Conservation (phyloP, 2,888 invertebrate genomes). For the Leptarthrus brevirostris region DNA sequence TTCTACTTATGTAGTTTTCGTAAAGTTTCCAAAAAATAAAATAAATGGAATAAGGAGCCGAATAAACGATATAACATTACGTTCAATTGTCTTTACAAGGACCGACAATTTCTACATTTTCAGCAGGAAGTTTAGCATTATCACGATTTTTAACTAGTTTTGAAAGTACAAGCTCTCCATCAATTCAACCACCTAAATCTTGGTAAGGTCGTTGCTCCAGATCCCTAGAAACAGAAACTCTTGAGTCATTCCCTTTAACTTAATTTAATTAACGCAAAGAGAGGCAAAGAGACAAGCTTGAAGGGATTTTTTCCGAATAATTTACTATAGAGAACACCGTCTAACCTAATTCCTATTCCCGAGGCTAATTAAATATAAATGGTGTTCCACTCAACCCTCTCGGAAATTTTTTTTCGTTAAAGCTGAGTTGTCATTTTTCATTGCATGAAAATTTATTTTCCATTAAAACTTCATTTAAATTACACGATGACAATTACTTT, state of each 20-base stretch:
- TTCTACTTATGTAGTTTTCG: no score
- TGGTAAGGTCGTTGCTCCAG: slow-evolving; percentile 1
- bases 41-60: no score
- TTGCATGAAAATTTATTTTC: slow-evolving; percentile 46
- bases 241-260: slow-evolving; percentile 19
- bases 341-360: slow-evolving; percentile 34
- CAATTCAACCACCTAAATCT: no score
- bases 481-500: slow-evolving; percentile 47
- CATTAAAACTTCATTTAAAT: slow-evolving; percentile 48
- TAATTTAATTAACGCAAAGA: slow-evolving; percentile 33
- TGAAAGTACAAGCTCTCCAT: no score
- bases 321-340: slow-evolving; percentile 19
- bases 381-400: slow-evolving; percentile 27
- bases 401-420: not conserved
- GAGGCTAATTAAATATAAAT: slow-evolving; percentile 45
- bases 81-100: no score
- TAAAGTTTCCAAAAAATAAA: no score
- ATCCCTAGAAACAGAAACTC: slow-evolving; percentile 22
- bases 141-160: no score
- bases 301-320: slow-evolving; percentile 36
- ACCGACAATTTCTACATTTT: no score
- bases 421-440: slow-evolving; percentile 42
- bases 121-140: no score
- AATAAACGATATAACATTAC: no score
- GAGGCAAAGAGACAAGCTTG: no score